A percentile compares a stretch with the other conserved stretches of the same genome.
phyloP scores from a whole-genome alignment of 2,797 vertebrate species.

The Sorex maritimensis region DNA sequence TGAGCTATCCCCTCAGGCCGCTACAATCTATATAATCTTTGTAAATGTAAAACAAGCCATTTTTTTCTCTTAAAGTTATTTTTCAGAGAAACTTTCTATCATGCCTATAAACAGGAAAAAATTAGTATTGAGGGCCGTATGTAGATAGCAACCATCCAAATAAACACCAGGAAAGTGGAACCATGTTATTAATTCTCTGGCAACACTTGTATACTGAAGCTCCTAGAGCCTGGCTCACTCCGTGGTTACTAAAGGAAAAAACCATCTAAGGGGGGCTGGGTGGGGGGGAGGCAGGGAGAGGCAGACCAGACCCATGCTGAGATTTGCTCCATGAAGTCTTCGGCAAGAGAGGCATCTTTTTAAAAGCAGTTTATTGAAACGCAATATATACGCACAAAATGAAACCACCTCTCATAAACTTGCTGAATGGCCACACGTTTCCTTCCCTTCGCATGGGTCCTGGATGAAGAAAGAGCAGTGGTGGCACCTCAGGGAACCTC shows the following conservation, averaged over 20 bases:
- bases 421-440: conserved; percentile 10
- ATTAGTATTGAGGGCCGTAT: conserved; percentile 52
- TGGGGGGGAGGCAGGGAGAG: not conserved
- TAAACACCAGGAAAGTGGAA: conserved; percentile 73
- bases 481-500: not conserved
- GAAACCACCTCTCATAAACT: not conserved
- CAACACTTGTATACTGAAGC: conserved; percentile 15
- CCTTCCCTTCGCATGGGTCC: not conserved
- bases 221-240: not conserved
- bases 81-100: conserved; percentile 68
- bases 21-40: conserved; percentile 31
- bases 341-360: not conserved
- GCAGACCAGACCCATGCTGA: conserved; percentile 43
- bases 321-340: conserved; percentile 53
- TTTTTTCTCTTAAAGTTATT: conserved; percentile 66
- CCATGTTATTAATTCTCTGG: not conserved
- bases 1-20: too few species aligned
- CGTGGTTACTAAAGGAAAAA: conserved; percentile 4
- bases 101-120: conserved; percentile 75
- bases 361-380: conserved; percentile 35
- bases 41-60: conserved; percentile 56
- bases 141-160: conserved; percentile 73
- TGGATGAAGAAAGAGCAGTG: not conserved
- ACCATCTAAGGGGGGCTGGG: not conserved
- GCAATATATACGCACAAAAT: not conserved